Conservation (phyloP, 2,888 invertebrate species). For the Troides helena region DNA sequence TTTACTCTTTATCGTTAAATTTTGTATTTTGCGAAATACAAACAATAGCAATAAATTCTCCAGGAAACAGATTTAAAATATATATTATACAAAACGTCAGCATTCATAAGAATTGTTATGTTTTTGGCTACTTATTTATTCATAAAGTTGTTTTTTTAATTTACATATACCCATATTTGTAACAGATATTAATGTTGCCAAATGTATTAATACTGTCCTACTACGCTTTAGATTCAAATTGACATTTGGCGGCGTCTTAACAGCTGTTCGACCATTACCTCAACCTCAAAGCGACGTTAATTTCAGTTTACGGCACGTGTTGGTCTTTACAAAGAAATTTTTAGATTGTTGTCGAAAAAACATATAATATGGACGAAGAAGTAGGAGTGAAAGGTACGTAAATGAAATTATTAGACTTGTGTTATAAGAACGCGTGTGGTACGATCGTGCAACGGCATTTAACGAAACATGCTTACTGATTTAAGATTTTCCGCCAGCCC, state of each 20-base stretch:
- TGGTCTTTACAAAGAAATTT: conserved; percentile 40
- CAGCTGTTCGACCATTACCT: conserved; percentile 67
- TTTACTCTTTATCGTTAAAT: too few species aligned
- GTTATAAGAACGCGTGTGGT: conserved; percentile 22
- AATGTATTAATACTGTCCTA: conserved; percentile 4
- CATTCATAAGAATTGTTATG: too few species aligned
- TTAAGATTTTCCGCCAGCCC: conserved; percentile 1
- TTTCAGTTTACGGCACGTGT: conserved; percentile 63
- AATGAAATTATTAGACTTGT: conserved; percentile 19
- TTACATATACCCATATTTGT: not conserved
- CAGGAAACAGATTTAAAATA: too few species aligned
- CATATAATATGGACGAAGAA: conserved; percentile 62
- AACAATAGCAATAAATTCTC: too few species aligned
- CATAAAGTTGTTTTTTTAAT: too few species aligned
- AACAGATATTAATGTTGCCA: conserved; percentile 6
- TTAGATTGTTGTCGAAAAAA: conserved; percentile 33
- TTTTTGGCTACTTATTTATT: too few species aligned
- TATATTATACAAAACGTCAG: too few species aligned
- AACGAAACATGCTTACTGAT: conserved; percentile 11
- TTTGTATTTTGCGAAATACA: too few species aligned
- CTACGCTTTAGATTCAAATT: conserved; percentile 58
- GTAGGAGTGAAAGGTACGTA: conserved; percentile 57
- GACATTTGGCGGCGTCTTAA: conserved; percentile 72
- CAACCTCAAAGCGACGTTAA: conserved; percentile 53
- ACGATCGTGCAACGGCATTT: conserved; percentile 18